Evolutionary conservation across 2,888 invertebrate genomes (phyloP).

Genomic region (Mythimna pallens): DNA sequence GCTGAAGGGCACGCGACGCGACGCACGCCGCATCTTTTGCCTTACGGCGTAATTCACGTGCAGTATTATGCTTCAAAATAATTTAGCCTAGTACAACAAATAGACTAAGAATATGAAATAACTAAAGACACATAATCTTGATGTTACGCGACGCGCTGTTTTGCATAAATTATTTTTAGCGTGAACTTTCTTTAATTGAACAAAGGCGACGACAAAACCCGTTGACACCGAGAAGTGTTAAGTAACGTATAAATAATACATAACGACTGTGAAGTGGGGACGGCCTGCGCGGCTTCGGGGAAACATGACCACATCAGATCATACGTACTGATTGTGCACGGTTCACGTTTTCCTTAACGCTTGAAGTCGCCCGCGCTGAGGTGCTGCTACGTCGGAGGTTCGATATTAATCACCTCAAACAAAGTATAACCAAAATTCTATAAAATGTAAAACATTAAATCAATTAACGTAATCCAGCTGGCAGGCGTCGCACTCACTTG

Average conservation of each 20-base stretch:
- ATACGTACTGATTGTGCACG: not conserved
- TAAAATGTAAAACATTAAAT: no score
- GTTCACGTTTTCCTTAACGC: not conserved
- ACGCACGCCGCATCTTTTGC: no score
- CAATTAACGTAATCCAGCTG: not conserved
- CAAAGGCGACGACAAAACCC: conserved; percentile 12
- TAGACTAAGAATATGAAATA: not conserved
- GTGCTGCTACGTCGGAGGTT: not conserved
- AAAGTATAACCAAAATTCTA: not conserved
- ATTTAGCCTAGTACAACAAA: not conserved
- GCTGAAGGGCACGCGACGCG: no score
- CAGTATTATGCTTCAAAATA: no score
- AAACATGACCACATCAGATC: not conserved
- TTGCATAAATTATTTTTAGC: not conserved
- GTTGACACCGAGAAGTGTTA: conserved; percentile 19
- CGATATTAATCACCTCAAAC: not conserved
- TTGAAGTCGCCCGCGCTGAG: not conserved
- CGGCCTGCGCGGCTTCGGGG: not conserved
- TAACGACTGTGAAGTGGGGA: not conserved
- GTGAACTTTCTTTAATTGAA: not conserved
- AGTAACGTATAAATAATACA: not conserved
- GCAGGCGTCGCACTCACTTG: not conserved
- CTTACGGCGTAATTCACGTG: no score
- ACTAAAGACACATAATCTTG: not conserved
- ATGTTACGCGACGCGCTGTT: no score